Conservation (phyloP, 2,113 vertebrate species). For the Raphicerus campestris region DNA sequence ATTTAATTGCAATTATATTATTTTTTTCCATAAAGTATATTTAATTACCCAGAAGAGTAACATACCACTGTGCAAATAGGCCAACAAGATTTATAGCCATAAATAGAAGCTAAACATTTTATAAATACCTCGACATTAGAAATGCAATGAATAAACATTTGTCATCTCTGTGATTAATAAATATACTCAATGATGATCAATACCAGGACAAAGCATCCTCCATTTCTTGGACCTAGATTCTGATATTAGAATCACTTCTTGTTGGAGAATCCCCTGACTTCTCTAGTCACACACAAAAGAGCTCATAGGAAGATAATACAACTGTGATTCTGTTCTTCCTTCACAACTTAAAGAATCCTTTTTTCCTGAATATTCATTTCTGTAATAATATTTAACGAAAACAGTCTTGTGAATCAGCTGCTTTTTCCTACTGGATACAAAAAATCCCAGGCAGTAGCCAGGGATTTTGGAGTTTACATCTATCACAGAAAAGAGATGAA, state of each 20-base stretch:
- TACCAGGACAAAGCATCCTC: background rate
- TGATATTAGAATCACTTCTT: background rate
- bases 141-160: background rate
- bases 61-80: background rate
- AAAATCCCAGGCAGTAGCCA: background rate
- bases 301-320: background rate
- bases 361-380: background rate
- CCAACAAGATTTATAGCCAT: background rate
- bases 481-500: background rate
- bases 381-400: background rate
- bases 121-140: background rate
- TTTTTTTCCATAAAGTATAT: background rate
- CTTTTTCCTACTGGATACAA: background rate
- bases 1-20: background rate
- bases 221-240: background rate
- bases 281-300: background rate
- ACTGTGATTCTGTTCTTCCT: background rate
- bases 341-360: background rate
- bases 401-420: background rate
- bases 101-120: background rate
- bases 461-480: background rate
- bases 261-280: background rate
- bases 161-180: background rate
- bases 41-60: slow-evolving; percentile 5
- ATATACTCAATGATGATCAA: background rate